Base-by-base conservation (phyloP, 2,888 invertebrate genomes). In the Anorthoa munda region DNA sequence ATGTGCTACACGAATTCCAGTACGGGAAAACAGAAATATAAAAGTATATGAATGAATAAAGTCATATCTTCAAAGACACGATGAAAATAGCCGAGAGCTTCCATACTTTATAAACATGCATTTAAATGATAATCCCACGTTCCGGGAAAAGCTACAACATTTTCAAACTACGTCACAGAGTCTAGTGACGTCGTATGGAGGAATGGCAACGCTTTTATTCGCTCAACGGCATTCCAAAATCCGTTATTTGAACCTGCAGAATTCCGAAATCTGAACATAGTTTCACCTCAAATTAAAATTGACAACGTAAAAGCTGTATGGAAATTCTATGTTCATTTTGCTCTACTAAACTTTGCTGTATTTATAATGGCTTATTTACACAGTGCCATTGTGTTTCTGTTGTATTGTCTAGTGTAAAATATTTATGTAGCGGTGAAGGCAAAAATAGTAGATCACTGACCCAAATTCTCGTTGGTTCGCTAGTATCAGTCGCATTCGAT, bases 361-460 rank as follows among this genome's bases (percentile, higher is more conserved):
- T 56, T 55, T 68, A 65, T 65, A 71, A 60, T 71, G 65, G 45
- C 13, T 31, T 64, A 26, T 72, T 64, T 21, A 59, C 46, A 66
- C 31, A 67, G 51, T 56, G 56, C 65, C 48, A 73, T 70, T 75
- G 72, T 83, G 48, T 68, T 72, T 48, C 60, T 53, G 31, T 31
- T 55, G 65, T 51, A 67, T 71, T 70, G 76, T 69, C 63, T 72
- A 26, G 60, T 50, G 67, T 86, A 56, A 64, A 85, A 81, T 86
- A 85, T 83, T 84, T 63, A 81, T 69, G 60, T 65, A 64, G 70
- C 18, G 5, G 21, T n/a, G 65, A 69, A 63, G 59, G 61, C 72
- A 75, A 79, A 82, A 86, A 83, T 86, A 82, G 78, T 60, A 74
- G 79, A 84, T 83, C 83, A 79, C 66, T 84, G 87, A 82, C 83